phyloP scores from a whole-genome alignment of 2,113 vertebrate genomes.

The Ceyx margarethae region DNA sequence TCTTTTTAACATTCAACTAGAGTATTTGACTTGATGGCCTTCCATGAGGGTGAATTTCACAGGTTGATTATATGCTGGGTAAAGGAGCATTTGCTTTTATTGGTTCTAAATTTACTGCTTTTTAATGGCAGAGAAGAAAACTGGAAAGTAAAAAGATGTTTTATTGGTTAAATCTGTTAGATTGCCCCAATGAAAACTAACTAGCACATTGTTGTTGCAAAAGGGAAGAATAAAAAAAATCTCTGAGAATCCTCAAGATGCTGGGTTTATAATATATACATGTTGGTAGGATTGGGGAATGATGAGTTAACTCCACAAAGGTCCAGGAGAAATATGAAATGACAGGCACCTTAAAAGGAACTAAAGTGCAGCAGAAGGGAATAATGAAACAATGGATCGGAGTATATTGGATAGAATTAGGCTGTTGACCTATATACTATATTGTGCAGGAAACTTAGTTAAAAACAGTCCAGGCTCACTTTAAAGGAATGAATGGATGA shows the following conservation, averaged over 20 bases:
- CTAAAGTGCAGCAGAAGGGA: neutral
- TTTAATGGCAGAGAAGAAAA: slow-evolving; percentile 10
- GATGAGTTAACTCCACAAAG: neutral
- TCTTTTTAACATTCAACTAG: slow-evolving; percentile 32
- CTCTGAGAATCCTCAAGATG: neutral
- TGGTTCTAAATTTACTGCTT: slow-evolving; percentile 15
- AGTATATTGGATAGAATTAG: neutral
- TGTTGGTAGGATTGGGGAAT: neutral
- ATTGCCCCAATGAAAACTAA: neutral
- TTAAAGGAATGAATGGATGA: neutral
- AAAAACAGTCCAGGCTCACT: neutral
- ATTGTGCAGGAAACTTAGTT: neutral
- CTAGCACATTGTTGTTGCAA: neutral
- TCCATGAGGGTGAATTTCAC: slow-evolving; percentile 26
- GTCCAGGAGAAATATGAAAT: neutral
- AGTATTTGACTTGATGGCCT: slow-evolving; percentile 16
- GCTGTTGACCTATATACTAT: neutral
- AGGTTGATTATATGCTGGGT: neutral
- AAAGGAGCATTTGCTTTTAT: slow-evolving; percentile 25
- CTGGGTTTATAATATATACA: neutral
- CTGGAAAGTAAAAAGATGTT: neutral
- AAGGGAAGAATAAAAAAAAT: neutral
- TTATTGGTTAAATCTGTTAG: neutral
- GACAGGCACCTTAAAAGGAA: neutral
- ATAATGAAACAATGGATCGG: neutral